Base-by-base conservation (phyloP, 2,888 invertebrate genomes). In the Drosophila sordidula region DNA sequence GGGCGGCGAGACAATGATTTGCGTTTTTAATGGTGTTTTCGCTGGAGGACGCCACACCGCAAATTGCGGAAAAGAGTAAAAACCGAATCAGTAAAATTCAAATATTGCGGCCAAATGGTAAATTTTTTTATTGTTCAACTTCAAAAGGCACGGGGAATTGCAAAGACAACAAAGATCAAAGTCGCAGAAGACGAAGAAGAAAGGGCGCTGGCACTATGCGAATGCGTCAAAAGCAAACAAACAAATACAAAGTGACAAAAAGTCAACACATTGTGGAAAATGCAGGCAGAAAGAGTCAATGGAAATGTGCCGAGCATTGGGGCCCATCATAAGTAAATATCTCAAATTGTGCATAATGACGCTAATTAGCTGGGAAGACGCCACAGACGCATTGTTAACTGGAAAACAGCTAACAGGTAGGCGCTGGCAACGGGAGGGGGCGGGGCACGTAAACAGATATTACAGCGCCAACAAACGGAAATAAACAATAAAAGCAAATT, bases 401-500 rank as follows among this genome's bases (percentile, higher is more conserved):
- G 34, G 12, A 34, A 34, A 34, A 34, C 18, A 18, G 74, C 2
- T 49, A 29, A 57, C 41, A 36, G 55, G 29, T 36, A 18, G 39
- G 34, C 38, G 26, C 8, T 39, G 36, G 18, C 5, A 39, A n/a
- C 8, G 38, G 41, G 39, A 16, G 14, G 14, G 49, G 18, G 12
- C 22, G 36, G 46, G 52, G 47, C 26, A 36, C 34, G 12, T 4
- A 12, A 6, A 34, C 34, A 32, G 12, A 1, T 32, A 32, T 12
- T 32, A 12, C 32, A 34, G 12, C 50, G 29, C 22, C 36, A n/a
- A 26, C 66, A 63, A 81, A 58, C 82, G 87, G 87, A 89, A 87
- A 80, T 76, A 80, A 82, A 85, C 87, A 87, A 89, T 85, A 79
- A 89, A 89, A 71, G 70, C 80, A 87, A 85, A 85, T 87, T 87